These are phyloP conservation scores for Diaphora mendica DNA, from an alignment of 2,888 invertebrate species.

Conservation along the genomic window DNA sequence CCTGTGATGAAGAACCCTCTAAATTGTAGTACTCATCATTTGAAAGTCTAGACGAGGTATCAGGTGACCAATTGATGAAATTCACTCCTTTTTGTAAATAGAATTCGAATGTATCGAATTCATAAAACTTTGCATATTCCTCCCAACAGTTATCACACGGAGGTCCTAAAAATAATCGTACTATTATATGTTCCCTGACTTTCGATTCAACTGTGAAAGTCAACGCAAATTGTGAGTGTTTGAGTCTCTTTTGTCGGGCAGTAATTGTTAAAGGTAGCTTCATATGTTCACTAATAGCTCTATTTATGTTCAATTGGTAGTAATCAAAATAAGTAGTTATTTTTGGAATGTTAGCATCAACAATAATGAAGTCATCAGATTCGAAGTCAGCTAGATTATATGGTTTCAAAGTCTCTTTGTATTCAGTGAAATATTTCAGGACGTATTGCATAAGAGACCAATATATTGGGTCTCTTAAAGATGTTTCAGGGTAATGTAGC, in stretches of 20 bases:
- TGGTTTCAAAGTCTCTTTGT: slow-evolving; percentile 63
- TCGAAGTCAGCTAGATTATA: slow-evolving; percentile 66
- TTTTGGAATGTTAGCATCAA: slow-evolving; percentile 60
- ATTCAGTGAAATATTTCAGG: slow-evolving; percentile 71
- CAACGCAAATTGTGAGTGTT: slow-evolving; percentile 66
- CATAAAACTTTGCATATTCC: slow-evolving; percentile 66
- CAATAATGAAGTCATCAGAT: slow-evolving; percentile 63
- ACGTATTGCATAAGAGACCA: slow-evolving; percentile 71
- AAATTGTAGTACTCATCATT: slow-evolving; percentile 65
- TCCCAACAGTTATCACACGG: slow-evolving; percentile 70
- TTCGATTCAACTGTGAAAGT: slow-evolving; percentile 68
- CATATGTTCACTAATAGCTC: slow-evolving; percentile 54
- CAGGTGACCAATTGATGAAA: slow-evolving; percentile 66
- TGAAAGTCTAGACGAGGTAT: slow-evolving; percentile 61
- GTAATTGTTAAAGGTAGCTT: slow-evolving; percentile 54
- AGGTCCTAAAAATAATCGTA: slow-evolving; percentile 77
- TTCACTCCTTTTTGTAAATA: slow-evolving; percentile 67
- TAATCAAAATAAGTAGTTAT: slow-evolving; percentile 72
- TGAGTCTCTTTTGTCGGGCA: slow-evolving; percentile 73
- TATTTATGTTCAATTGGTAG: slow-evolving; percentile 68
- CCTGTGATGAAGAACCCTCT: slow-evolving; percentile 43
- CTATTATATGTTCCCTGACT: slow-evolving; percentile 54
- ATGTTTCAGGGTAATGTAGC: slow-evolving; percentile 76
- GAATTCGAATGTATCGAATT: slow-evolving; percentile 67
- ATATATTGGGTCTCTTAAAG: slow-evolving; percentile 74